Evolutionary conservation across 2,113 vertebrate species (phyloP), one percentile per base, ranked within the genome.

Genomic region (Pitta sordida): DNA sequence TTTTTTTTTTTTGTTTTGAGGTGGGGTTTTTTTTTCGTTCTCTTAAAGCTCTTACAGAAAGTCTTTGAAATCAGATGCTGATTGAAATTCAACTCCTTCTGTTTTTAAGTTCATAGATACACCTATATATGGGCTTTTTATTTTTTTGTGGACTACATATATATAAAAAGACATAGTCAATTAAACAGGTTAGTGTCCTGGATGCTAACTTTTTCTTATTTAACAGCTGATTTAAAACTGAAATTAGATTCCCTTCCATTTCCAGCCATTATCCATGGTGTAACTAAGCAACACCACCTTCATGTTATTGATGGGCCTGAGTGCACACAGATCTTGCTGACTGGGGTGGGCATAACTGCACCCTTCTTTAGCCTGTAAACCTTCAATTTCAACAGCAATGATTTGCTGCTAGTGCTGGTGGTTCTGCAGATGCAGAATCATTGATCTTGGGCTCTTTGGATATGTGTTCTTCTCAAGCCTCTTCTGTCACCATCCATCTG

Each of bases 61-160:
- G 51, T 55, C 64, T 91, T 95, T 94, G 95, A 96, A 96, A 95
- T 74, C 12, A 74, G 68, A 93, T 1, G 5, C 55, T 67, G 30
- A 58, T 43, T 67, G 76, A 93, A 84, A 91, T 77, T 77, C 52
- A 59, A 59, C 9, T 6, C 34, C 4, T 86, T 76, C 34, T 91
- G 24, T 1, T 83, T 91, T 82, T 49, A 48, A 91, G 67, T 90
- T 46, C 6, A 64, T 44, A 36, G 5, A 10, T 36, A 34, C 5
- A 43, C 10, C 26, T 12, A 36, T 11, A 30, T 13, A n/a, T 14
- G 37, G 37, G 23, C 29, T 32, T 20, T n/a, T n/a, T n/a, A n/a
- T n/a, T n/a, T n/a, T 8, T 68, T 26, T 15, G 1, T 39, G 30
- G 15, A 52, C 53, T 48, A 18, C 7, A 30, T 68, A 41, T 49